These are phyloP conservation scores for Pyrrhosoma nymphula DNA, from an alignment of 2,888 invertebrate genomes.

Conservation along the genomic window DNA sequence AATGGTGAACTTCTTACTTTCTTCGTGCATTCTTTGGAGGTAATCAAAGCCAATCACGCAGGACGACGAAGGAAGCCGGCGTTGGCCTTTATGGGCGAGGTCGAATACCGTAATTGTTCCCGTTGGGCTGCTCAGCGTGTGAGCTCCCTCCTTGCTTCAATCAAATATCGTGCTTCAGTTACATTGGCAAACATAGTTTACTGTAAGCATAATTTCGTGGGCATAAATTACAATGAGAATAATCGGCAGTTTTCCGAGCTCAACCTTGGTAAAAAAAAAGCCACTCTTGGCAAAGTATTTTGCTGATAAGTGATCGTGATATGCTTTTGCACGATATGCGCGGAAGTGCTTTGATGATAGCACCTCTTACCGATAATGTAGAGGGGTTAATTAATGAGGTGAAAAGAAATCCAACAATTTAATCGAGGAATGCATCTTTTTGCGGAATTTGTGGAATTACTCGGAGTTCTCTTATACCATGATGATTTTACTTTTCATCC, in stretches of 20 bases:
- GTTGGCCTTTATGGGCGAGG: not conserved
- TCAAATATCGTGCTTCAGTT: not conserved
- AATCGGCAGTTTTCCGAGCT: not conserved
- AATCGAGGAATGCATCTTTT: too few relatives aligned
- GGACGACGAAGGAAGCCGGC: not conserved
- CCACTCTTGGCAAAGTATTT: not conserved
- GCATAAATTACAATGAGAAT: not conserved
- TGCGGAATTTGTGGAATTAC: too few relatives aligned
- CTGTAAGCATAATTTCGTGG: not conserved
- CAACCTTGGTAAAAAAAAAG: not conserved
- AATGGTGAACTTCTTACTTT: not conserved
- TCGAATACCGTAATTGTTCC: constrained; percentile 19
- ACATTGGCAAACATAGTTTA: not conserved
- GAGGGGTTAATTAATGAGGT: too few relatives aligned
- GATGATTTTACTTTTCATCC: too few relatives aligned
- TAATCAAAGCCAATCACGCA: not conserved
- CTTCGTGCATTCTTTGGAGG: not conserved
- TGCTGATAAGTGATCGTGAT: not conserved
- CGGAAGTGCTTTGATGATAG: too few relatives aligned
- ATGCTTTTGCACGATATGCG: not conserved
- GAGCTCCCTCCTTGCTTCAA: not conserved
- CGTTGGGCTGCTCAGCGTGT: constrained; percentile 8
- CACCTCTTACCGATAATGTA: too few relatives aligned
- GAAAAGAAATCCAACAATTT: too few relatives aligned
- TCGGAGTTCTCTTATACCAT: too few relatives aligned